Evolutionary conservation across 2,888 invertebrate species (phyloP).

Genomic region (Hypomecis punctinalis): DNA sequence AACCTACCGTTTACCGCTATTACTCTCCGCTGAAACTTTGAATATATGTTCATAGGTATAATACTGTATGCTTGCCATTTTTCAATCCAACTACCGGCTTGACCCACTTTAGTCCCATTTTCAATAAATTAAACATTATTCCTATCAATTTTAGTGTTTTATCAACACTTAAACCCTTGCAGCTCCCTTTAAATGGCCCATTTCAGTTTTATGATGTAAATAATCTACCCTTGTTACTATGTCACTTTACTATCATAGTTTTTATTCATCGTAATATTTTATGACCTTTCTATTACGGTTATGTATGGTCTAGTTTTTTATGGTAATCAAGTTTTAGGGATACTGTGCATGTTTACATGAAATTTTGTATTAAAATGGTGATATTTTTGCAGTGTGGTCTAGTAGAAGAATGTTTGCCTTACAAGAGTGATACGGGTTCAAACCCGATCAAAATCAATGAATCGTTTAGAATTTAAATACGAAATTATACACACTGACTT

Average conservation of each 20-base stretch:
- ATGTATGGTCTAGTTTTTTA: conserved; percentile 21
- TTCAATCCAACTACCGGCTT: background rate
- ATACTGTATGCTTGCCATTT: no score
- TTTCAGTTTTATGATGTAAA: conserved; percentile 29
- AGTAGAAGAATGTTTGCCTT: no score
- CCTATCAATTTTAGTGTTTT: conserved; percentile 20
- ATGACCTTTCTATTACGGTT: conserved; percentile 13
- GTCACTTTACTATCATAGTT: conserved; percentile 26
- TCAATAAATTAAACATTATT: conserved; percentile 17
- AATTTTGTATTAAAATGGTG: no score
- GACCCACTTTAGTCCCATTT: background rate
- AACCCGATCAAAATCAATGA: no score
- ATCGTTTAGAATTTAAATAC: no score
- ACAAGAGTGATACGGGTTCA: no score
- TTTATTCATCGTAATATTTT: conserved; percentile 29
- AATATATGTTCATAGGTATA: no score
- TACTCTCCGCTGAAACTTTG: no score
- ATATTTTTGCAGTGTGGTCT: no score
- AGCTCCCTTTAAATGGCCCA: conserved; percentile 15
- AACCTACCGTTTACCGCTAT: no score
- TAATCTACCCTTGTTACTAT: conserved; percentile 22
- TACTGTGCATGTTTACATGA: background rate
- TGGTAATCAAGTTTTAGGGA: background rate
- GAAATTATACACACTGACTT: no score
- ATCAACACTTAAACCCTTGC: conserved; percentile 24